Evolutionary conservation across 2,797 vertebrate genomes (phyloP), one percentile per base, ranked within the genome.

Genomic region (Oryzias dopingdopingensis): DNA sequence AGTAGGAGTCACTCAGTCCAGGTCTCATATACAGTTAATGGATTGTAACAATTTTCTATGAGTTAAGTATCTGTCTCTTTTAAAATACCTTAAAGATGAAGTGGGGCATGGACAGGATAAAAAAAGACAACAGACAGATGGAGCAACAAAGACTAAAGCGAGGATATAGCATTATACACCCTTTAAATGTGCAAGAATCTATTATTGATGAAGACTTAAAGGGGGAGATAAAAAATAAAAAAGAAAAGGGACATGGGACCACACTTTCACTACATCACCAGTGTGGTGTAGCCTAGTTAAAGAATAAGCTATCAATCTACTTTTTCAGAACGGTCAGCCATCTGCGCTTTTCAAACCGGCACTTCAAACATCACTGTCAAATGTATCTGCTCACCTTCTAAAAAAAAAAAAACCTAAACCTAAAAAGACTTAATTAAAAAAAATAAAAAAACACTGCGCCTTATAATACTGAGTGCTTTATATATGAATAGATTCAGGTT

Each of bases 261-360:
- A 88, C 70, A 65, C 80, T 89, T 88, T 88, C 88, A 80, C 70
- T 84, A 91, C 88, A 86, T 88, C 87, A 90, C 89, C 88, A 84
- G 89, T 90, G 90, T 77, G 52, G 85, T 91, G 89, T 87, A 84
- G 83, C 90, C 86, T 67, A 63, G 87, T 87, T 89, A 81, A 84
- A 91, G 91, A 90, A 91, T 91, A 90, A 88, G 84, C 89, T 81
- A 92, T 93, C 90, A 90, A 92, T 93, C 91, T 91, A 79, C 75
- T 74, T 83, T 84, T 77, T 81, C 65, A 59, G 62, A 57, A 74
- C 83, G 86, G 77, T 90, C 90, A 90, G 82, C 70, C 79, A 76
- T 79, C 74, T 79, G 75, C 69, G 70, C 65, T 79, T 79, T 77
- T 80, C 84, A 83, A 77, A 79, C 66, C 80, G 76, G 72, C 77